Evolutionary conservation across 2,797 vertebrate species (phyloP).

Genomic region (Spinibarbus caldwelli): DNA sequence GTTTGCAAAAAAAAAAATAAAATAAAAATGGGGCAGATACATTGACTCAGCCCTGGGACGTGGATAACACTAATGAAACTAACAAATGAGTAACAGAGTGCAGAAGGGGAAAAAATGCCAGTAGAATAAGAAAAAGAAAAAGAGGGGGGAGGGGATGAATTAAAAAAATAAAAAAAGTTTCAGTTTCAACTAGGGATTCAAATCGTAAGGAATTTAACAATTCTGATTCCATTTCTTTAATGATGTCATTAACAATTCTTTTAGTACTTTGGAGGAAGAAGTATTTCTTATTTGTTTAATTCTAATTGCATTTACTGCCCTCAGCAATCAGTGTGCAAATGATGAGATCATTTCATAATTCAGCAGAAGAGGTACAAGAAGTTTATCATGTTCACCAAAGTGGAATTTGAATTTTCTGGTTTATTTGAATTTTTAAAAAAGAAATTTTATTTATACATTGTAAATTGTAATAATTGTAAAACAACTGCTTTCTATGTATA

Average conservation of each 20-base stretch:
- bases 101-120: neutral
- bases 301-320: neutral
- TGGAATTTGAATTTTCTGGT: no score
- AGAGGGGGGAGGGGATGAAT: neutral
- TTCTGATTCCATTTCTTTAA: neutral
- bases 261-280: neutral
- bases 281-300: no score
- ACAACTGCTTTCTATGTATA: no score
- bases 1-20: slow-evolving; percentile 36
- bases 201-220: neutral
- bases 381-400: neutral
- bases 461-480: no score
- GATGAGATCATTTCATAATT: neutral
- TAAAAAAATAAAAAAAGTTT: neutral
- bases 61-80: slow-evolving; percentile 20
- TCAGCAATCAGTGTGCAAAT: neutral
- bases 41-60: slow-evolving; percentile 3
- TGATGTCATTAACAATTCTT: neutral
- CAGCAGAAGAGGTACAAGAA: neutral
- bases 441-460: no score
- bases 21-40: slow-evolving; percentile 7
- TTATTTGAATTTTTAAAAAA: neutral
- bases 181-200: neutral
- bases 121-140: neutral
- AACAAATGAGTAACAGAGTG: slow-evolving; percentile 14